These are phyloP conservation scores for Apodemia hepburni DNA, from an alignment of 2,888 invertebrate species.

Conservation along the genomic window DNA sequence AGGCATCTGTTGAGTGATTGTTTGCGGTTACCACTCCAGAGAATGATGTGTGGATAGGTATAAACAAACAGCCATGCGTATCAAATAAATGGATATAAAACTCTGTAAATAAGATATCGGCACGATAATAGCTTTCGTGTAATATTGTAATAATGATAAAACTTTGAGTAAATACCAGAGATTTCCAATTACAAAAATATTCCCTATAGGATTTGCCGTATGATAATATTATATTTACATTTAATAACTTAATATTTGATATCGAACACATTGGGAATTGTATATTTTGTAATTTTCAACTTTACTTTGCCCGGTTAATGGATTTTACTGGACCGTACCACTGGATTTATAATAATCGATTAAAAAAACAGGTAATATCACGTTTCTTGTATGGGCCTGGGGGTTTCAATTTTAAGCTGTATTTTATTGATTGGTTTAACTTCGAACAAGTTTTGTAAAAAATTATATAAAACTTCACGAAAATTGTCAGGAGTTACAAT, in stretches of 20 bases:
- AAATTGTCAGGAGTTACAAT: no score
- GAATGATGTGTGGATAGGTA: slow-evolving; percentile 1
- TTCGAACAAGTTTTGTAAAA: no score
- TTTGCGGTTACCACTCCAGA: slow-evolving; percentile 31
- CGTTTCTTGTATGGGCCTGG: not conserved
- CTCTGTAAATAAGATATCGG: slow-evolving; percentile 2
- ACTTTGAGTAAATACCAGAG: not conserved
- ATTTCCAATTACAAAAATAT: slow-evolving; percentile 15
- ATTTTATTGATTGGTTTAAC: no score
- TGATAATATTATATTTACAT: not conserved
- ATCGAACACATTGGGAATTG: not conserved
- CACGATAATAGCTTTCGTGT: not conserved
- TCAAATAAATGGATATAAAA: not conserved
- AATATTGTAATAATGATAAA: slow-evolving; percentile 14
- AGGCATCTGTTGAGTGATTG: slow-evolving; percentile 33
- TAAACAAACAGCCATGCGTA: not conserved
- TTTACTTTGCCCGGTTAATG: not conserved
- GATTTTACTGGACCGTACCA: not conserved
- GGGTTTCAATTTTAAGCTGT: not conserved
- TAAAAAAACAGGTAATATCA: not conserved
- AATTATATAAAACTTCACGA: no score
- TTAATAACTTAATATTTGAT: slow-evolving; percentile 11
- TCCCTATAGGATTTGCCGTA: not conserved
- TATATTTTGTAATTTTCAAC: slow-evolving; percentile 3
- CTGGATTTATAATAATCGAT: not conserved